Evolutionary conservation across 35 echinoderm and acorn worm genomes (phyloP).

Genomic region (Diadema setosum): DNA sequence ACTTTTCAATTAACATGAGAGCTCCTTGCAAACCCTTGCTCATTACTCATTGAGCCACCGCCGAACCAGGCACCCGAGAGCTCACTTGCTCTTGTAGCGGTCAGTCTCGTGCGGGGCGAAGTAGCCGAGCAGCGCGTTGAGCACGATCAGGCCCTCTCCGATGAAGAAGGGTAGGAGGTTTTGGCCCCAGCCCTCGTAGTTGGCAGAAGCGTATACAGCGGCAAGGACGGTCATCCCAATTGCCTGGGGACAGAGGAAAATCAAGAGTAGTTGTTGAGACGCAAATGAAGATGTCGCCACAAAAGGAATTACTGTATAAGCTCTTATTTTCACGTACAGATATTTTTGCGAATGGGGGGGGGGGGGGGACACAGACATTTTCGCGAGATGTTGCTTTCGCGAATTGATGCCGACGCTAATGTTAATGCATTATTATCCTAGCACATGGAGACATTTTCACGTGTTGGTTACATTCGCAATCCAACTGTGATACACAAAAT

Average conservation of each 20-base stretch:
- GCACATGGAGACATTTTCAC: no score
- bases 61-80: no score
- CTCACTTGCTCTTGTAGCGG: conserved; percentile 18
- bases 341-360: not conserved
- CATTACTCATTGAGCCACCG: no score
- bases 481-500: no score
- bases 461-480: no score
- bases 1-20: no score
- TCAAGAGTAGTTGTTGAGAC: not conserved
- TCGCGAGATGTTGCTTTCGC: not conserved
- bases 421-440: no score
- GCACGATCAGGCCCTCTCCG: not conserved
- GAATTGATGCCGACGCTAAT: no score
- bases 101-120: conserved; percentile 49
- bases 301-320: not conserved
- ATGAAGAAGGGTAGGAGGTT: not conserved
- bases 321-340: not conserved
- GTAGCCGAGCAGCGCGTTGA: conserved; percentile 37
- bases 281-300: not conserved
- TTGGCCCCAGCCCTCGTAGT: not conserved
- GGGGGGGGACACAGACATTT: not conserved
- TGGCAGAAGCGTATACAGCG: not conserved
- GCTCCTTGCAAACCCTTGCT: no score
- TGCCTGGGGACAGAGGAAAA: not conserved
- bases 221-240: not conserved